Evolutionary conservation across 2,888 invertebrate species (phyloP).

Genomic region (Thymelicus lineola): DNA sequence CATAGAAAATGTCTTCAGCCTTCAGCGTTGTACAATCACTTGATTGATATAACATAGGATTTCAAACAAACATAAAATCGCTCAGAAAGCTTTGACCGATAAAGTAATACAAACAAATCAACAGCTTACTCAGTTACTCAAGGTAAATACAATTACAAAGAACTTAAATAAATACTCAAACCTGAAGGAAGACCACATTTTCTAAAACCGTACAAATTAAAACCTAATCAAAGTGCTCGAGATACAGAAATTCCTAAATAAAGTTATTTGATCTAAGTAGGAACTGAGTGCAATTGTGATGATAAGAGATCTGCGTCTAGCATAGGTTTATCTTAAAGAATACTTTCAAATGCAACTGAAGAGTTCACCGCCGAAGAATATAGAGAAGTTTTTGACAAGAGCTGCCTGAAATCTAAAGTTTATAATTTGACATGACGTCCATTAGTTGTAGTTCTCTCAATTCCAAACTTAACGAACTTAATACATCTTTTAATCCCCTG

Average conservation of each 20-base stretch:
- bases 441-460: not conserved
- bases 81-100: not conserved
- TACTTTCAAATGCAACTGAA: slow-evolving; percentile 75
- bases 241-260: slow-evolving; percentile 67
- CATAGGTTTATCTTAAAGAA: slow-evolving; percentile 61
- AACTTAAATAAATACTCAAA: slow-evolving; percentile 48
- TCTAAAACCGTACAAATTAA: slow-evolving; percentile 51
- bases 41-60: slow-evolving; percentile 45
- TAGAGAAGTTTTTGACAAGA: slow-evolving; percentile 24
- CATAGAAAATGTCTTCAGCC: slow-evolving; percentile 54
- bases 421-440: not conserved
- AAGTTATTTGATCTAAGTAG: slow-evolving; percentile 79
- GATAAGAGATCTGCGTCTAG: slow-evolving; percentile 72
- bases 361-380: slow-evolving; percentile 44
- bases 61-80: too few relatives aligned
- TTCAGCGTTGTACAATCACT: slow-evolving; percentile 59
- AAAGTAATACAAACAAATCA: slow-evolving; percentile 1
- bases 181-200: slow-evolving; percentile 72
- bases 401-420: not conserved
- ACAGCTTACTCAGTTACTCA: not conserved
- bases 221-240: slow-evolving; percentile 53
- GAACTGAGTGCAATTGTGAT: slow-evolving; percentile 82
- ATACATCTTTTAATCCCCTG: slow-evolving; percentile 20
- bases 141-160: not conserved
- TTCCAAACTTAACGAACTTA: not conserved